Base-by-base conservation (phyloP, 2,113 vertebrate genomes). In the Camelus bactrianus region DNA sequence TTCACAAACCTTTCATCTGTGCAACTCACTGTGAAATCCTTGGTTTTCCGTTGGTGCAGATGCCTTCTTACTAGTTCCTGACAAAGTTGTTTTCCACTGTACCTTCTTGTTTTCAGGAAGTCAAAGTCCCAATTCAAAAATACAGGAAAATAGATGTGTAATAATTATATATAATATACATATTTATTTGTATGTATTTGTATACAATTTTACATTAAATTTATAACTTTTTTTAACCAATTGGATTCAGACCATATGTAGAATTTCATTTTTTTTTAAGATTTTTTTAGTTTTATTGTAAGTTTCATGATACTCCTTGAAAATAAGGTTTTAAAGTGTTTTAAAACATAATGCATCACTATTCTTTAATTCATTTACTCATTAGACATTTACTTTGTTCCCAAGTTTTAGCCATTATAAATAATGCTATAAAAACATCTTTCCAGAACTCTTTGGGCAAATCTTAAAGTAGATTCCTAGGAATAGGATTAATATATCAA, bases 61-160 rank as follows among this genome's bases (percentile, higher is more conserved):
- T 93, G 38, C 30, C 54, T 79, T 58, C 58, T 70, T 80, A 60
- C 16, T 67, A 62, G 32, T 7, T 94, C 48, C 50, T 72, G 65
- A 91, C 42, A 13, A 19, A 13, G 4, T 56, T 85, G 26, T 89
- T 85, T 88, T 80, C 17, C 20, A 65, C 8, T 64, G 6, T 80
- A n/a, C 67, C 72, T 90, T 48, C 2, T 56, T 87, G 46, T 72
- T 92, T 90, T 94, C 15, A 89, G 26, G 46, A 91, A 69, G 32
- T 81, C 35, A 73, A 82, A 90, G 56, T 80, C 7, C 19, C 22
- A 95, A 35, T 60, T 82, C 14, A 95, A 96, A 96, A 95, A 42
- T 52, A 19, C 12, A 70, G 88, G 17, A 75, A 86, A 87, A 87
- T 58, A 87, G 24, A 86, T 56, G 16, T 92, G 10, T 72, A 87